Conservation (phyloP, 2,797 vertebrate species). For the Hirundo rustica region DNA sequence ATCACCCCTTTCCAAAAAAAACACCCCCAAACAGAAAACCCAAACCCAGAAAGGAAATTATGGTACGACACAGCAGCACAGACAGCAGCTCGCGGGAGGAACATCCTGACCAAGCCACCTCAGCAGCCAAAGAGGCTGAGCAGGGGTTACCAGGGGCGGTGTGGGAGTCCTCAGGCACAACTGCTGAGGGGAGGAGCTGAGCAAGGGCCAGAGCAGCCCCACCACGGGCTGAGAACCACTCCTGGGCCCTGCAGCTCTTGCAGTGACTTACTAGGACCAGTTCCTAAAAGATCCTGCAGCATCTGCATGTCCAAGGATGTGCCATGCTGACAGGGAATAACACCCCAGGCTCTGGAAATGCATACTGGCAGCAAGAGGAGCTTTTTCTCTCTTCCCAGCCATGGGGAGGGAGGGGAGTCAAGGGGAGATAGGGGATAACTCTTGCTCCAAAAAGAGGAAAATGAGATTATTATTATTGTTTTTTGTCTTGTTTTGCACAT, state of each 20-base stretch:
- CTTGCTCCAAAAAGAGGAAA: slow-evolving; percentile 3
- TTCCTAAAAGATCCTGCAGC: background rate
- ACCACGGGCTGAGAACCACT: background rate
- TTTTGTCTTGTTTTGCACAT: background rate
- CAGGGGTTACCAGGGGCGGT: background rate
- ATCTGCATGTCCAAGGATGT: background rate
- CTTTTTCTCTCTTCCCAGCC: background rate
- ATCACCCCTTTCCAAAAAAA: rapidly evolving
- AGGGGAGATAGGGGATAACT: background rate
- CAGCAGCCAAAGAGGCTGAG: background rate
- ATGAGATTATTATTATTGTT: background rate
- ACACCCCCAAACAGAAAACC: no score
- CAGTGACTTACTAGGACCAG: background rate
- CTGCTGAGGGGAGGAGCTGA: background rate
- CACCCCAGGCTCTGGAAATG: background rate
- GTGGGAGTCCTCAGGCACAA: background rate
- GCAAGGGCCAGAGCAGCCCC: background rate
- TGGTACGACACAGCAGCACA: background rate
- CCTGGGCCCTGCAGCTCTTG: background rate
- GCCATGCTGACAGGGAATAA: rapidly evolving
- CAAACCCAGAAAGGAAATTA: background rate
- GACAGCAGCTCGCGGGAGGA: background rate
- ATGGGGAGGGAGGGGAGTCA: background rate
- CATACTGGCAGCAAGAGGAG: background rate
- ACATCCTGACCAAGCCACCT: background rate